Base-by-base conservation (phyloP, 2,888 invertebrate species). In the Protonemura montana region DNA sequence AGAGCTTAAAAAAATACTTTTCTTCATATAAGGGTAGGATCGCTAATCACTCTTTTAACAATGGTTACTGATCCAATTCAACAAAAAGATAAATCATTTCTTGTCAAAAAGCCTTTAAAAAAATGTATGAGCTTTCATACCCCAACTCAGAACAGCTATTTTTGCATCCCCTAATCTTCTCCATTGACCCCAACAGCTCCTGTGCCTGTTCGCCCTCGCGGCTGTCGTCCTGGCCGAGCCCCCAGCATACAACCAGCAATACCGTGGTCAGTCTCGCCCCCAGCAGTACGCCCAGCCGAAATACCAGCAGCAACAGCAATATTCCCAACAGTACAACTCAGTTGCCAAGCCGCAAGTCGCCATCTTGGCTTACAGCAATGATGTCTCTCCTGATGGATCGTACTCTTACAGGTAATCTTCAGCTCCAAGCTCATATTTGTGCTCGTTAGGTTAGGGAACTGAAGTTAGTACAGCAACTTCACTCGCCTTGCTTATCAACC, bases 301-400 rank as follows among this genome's bases (percentile, higher is more conserved):
- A 25, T 42, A 27, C 42, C 86, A 78, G 30, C 77, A 3, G n/a
- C 86, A 41, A 28, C 78, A 77, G 26, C 82, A n/a, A n/a, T n/a
- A n/a, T n/a, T n/a, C n/a, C n/a, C n/a, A n/a, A n/a, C n/a, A 82
- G 29, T 86, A 86, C 81, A 82, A 27, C 82, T 59, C 35, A 16
- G 26, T 59, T 7, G 27, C 86, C 29, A 59, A 76, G 1, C 59
- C 81, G n/a, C 28, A 81, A 27, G 94, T 94, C 82, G 93, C 94
- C 7, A 94, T 94, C 86, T 89, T 94, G n/a, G 92, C 92, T 85
- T 93, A 92, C 88, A 94, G 94, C 89, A 93, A 93, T 30, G 94
- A 94, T 84, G 94, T 94, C 0, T 94, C 94, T 89, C 89, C 89
- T 10, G 91, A 91, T 88, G 92, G 93, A 87, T 92, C 92, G 84